Base-by-base conservation (phyloP, 2,113 vertebrate genomes). In the Ailuropoda melanoleuca region DNA sequence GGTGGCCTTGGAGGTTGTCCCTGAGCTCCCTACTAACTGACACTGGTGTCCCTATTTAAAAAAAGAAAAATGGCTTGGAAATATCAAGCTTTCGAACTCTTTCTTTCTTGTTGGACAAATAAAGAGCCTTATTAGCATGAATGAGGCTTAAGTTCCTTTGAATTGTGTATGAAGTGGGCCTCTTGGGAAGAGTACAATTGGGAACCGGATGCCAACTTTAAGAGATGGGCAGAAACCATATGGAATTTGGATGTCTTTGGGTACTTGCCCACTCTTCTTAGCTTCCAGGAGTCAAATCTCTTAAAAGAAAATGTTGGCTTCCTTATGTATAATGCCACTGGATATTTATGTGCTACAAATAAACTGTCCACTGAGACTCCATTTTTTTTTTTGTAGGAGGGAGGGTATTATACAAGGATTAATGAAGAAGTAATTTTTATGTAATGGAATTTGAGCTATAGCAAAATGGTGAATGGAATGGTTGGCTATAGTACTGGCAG, bases 41-140 rank as follows among this genome's bases (percentile, higher is more conserved):
- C n/a, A 43, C 87, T 80, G 15, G 15, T 74, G 29, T 94, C 93
- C 84, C 58, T 97, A 50, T 96, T 81, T 75, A 50, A 37, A 43
- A 83, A 78, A 74, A 64, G 62, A 48, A 83, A 31, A 56, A 39
- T 37, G 29, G 11, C 75, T 64, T 64, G 31, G 72, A 95, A 97
- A 96, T 84, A 92, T 60, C 62, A 96, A 58, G 88, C 94, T 93
- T 93, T 93, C 26, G 37, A 82, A 88, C 60, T 94, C 84, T 97
- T 91, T 88, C 95, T 77, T 11, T 82, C 86, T 95, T 96, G 75
- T 92, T 98, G 97, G 92, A 90, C 77, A 82, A 92, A 90, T 96
- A 96, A 96, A 97, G 80, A 46, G n/a, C 70, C 95, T 98, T 56
- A 95, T 97, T 98, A 97, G 89, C 93, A 96, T 98, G 97, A 97